phyloP scores from a whole-genome alignment of 2,113 vertebrate species.

The Eidolon helvum region DNA sequence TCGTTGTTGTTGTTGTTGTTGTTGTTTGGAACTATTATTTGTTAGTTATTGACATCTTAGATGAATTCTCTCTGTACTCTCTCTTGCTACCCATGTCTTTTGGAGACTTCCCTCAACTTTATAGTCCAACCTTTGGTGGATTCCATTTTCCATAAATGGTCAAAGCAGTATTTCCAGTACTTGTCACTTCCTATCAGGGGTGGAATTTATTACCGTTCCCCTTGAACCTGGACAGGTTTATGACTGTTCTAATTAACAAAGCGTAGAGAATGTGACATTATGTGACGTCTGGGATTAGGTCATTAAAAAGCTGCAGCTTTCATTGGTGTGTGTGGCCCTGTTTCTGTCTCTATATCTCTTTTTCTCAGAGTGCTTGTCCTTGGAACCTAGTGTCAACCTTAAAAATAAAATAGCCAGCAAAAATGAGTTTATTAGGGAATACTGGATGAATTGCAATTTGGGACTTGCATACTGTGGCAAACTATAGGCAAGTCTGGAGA shows the following conservation, averaged over 20 bases:
- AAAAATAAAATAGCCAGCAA: not conserved
- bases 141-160: not conserved
- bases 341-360: not conserved
- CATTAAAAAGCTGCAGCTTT: not conserved
- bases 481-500: not conserved
- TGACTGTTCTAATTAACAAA: not conserved
- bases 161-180: not conserved
- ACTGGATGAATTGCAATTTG: not conserved
- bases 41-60: not conserved
- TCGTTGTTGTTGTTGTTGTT: not conserved
- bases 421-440: not conserved
- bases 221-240: not conserved
- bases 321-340: not conserved
- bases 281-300: not conserved
- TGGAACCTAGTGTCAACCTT: not conserved
- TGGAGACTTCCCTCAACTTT: not conserved
- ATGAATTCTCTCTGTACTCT: not conserved
- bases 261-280: not conserved
- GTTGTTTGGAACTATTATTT: not conserved
- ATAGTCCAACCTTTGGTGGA: not conserved
- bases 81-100: not conserved
- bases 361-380: not conserved
- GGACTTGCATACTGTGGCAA: not conserved
- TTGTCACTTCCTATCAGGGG: not conserved
- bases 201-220: not conserved